Evolutionary conservation across 1,140 invertebrate species (phyloP).

Genomic region (Cydia splendana): DNA sequence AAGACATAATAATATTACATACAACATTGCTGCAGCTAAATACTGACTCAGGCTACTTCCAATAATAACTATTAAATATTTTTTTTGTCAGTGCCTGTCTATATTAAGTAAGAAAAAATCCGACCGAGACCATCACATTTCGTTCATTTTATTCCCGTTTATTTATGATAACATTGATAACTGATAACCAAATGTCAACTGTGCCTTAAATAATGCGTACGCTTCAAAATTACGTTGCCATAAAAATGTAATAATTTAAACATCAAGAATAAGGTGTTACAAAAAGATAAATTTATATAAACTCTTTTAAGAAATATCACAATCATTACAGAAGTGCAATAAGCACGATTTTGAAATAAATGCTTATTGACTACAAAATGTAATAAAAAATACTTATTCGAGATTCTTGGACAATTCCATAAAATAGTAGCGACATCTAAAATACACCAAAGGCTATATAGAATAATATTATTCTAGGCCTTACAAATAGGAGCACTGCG

Average conservation of each 20-base stretch:
- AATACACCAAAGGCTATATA: background rate
- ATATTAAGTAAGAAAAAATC: too few species aligned
- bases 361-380: constrained; percentile 18
- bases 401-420: constrained; percentile 18
- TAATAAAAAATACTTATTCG: constrained; percentile 5
- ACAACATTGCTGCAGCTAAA: too few species aligned
- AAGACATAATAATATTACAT: too few species aligned
- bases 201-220: background rate
- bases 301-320: constrained; percentile 18
- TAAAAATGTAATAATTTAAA: background rate
- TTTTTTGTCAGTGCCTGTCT: too few species aligned
- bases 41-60: too few species aligned
- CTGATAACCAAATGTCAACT: background rate
- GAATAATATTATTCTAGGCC: background rate
- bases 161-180: too few species aligned
- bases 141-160: background rate
- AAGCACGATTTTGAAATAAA: constrained; percentile 18
- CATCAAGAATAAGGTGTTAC: constrained; percentile 5
- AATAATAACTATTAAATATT: too few species aligned
- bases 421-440: background rate
- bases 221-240: constrained; percentile 6
- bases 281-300: constrained; percentile 20
- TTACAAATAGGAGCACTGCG: background rate
- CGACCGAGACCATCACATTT: background rate
- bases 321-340: constrained; percentile 25